Evolutionary conservation across 2,797 vertebrate genomes (phyloP), one percentile per base, ranked within the genome.

Genomic region (Cryptoblepharus egeriae): DNA sequence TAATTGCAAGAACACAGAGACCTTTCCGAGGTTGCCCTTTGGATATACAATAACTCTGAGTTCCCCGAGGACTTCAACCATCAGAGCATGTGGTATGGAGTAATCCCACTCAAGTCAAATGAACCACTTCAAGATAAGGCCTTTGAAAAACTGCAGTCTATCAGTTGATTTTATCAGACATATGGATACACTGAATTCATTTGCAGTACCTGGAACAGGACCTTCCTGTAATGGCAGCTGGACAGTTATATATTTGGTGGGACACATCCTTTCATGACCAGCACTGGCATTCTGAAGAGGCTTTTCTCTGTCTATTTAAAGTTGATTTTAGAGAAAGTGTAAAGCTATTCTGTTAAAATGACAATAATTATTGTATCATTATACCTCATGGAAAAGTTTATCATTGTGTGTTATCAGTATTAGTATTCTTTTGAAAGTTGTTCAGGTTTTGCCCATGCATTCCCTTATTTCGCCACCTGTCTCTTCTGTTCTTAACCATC

Each of bases 41-140:
- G 79, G 49, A 61, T 16, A 39, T 37, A 73, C 94, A 94, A 95
- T 95, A 95, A 94, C 88, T 88, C 88, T 84, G 87, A 84, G 92
- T 85, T 90, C 3, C 55, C 60, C 8, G 2, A 24, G 39, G 30
- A 26, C 28, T 70, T 57, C 57, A 49, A n/a, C 28, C 15, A 22
- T 81, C 37, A 68, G 75, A 24, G 52, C 32, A 18, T 80, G 72
- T 28, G 16, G 35, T 7, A 3, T 18, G 28, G 52, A 65, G 37
- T 60, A 10, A 81, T 75, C 22, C 49, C 28, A 45, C 16, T 69
- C 67, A 70, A 61, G 55, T 45, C 39, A 82, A 69, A 69, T 18
- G 30, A 82, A 60, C 28, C 30, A 82, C 79, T 71, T 83, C 73
- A 82, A 70, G 64, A 65, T 49, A 76, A 76, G 52, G 39, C 64